Conservation (phyloP, 1,140 invertebrate genomes). For the Galendromus occidentalis region DNA sequence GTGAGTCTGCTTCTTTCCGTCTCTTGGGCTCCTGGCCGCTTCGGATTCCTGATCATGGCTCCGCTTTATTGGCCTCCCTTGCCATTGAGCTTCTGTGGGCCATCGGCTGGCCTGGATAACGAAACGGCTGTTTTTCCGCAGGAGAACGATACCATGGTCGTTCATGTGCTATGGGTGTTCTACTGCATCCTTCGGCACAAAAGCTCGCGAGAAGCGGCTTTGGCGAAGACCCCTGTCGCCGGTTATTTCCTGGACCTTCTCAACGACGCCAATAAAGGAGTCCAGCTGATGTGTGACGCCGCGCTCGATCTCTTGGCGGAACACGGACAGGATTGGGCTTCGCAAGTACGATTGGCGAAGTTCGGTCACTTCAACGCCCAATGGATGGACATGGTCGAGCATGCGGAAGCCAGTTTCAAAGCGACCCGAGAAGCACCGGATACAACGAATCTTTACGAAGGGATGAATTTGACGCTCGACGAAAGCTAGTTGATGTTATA, state of each 20-base stretch:
- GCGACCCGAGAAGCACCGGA: too few relatives aligned
- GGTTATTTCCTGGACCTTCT: neutral
- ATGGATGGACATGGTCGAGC: slow-evolving; percentile 7
- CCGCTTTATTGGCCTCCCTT: too few relatives aligned
- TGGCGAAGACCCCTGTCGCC: neutral
- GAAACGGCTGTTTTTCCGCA: too few relatives aligned
- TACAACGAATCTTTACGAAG: neutral
- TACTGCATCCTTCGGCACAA: neutral
- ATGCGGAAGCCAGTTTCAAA: too few relatives aligned
- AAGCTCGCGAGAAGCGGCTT: neutral
- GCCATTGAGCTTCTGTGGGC: too few relatives aligned
- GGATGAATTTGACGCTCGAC: neutral
- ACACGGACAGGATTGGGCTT: neutral
- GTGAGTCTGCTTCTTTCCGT: too few relatives aligned
- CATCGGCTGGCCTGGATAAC: too few relatives aligned
- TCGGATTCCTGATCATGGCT: too few relatives aligned
- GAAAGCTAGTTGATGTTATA: too few relatives aligned
- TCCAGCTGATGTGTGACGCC: neutral
- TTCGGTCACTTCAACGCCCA: slow-evolving; percentile 8
- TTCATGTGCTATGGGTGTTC: slow-evolving; percentile 5
- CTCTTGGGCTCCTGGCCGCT: too few relatives aligned
- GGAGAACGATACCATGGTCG: neutral
- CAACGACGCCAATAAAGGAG: neutral
- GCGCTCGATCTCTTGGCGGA: neutral
- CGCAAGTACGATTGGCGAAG: neutral